Evolutionary conservation across 2,797 vertebrate genomes (phyloP).

Genomic region (Gila robusta): DNA sequence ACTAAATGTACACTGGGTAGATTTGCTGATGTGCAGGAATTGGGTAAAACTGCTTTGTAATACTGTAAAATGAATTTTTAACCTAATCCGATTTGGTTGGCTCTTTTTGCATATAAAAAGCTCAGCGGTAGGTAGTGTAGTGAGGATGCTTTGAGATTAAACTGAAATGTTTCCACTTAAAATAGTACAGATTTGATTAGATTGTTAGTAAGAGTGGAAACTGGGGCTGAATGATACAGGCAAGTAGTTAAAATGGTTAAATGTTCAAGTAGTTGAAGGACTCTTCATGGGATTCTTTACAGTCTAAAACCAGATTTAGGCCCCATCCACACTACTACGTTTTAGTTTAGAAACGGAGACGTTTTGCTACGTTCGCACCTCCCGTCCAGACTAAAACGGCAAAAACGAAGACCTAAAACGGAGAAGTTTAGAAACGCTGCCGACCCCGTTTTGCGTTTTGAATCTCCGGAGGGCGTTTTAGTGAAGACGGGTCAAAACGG

Average conservation of each 20-base stretch:
- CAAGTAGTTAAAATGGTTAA: background rate
- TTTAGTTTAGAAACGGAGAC: no score
- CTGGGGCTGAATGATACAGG: background rate
- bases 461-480: no score
- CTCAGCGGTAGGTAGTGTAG: background rate
- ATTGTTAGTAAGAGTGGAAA: background rate
- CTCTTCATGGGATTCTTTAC: background rate
- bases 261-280: background rate
- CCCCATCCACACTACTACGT: no score
- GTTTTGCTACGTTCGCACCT: no score
- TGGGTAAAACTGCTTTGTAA: slow-evolving; percentile 8
- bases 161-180: background rate
- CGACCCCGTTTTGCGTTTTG: no score
- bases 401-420: no score
- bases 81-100: slow-evolving; percentile 1
- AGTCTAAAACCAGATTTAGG: background rate
- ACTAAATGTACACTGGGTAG: background rate
- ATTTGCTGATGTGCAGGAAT: slow-evolving; percentile 4
- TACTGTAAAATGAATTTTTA: background rate
- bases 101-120: slow-evolving; percentile 2
- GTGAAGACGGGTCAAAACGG: no score
- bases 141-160: background rate
- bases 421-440: no score
- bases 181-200: background rate
- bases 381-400: no score